Evolutionary conservation across 2,888 invertebrate genomes (phyloP).

Genomic region (Cosmia trapezina): DNA sequence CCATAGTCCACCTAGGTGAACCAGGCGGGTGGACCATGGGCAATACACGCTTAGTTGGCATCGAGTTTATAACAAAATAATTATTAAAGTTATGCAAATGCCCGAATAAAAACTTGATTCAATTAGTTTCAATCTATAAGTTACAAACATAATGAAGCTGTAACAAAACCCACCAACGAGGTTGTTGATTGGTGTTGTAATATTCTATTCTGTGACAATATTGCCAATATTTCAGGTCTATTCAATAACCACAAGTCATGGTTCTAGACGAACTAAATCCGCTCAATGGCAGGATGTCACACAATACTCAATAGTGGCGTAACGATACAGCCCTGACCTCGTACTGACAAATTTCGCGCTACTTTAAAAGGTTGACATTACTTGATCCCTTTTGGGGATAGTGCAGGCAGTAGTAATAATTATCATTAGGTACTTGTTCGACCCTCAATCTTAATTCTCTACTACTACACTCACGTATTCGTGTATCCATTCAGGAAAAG

Average conservation of each 20-base stretch:
- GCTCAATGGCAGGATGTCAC: conserved; percentile 78
- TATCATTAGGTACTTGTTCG: background rate
- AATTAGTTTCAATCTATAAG: background rate
- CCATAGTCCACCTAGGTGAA: too few relatives aligned
- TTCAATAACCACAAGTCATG: conserved; percentile 43
- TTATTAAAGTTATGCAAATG: background rate
- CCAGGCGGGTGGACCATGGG: too few relatives aligned
- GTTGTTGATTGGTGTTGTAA: background rate
- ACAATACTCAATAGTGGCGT: conserved; percentile 64
- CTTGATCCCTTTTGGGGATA: conserved; percentile 34
- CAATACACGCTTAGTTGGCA: too few relatives aligned
- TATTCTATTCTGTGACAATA: background rate
- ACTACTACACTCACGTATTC: background rate
- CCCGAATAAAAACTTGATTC: too few relatives aligned
- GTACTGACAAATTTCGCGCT: conserved; percentile 53
- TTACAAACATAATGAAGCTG: background rate
- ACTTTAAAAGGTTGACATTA: conserved; percentile 42
- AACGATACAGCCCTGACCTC: conserved; percentile 70
- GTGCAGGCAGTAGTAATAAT: conserved; percentile 1
- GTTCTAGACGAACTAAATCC: conserved; percentile 49
- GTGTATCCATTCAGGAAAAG: background rate
- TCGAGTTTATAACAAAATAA: background rate
- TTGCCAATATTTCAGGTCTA: conserved; percentile 19
- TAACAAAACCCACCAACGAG: background rate
- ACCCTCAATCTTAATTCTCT: conserved; percentile 26